Conservation (phyloP, 1,140 invertebrate species). For the Hyles euphorbiae region DNA sequence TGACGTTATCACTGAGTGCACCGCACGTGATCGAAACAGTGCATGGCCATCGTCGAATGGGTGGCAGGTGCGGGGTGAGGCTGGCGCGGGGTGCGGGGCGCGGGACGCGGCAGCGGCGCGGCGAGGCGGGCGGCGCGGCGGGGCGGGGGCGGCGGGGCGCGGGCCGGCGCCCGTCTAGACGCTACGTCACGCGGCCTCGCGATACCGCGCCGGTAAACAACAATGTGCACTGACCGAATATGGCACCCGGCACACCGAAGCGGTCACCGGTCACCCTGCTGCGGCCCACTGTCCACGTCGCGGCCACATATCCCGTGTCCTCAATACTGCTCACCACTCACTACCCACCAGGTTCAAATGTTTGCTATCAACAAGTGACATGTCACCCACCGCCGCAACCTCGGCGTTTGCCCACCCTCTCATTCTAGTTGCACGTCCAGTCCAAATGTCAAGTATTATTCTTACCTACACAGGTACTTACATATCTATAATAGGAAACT, state of each 20-base stretch:
- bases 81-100: conserved; percentile 9
- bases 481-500: too few species aligned
- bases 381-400: too few species aligned
- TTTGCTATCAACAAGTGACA: too few species aligned
- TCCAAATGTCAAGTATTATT: too few species aligned
- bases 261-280: conserved; percentile 42
- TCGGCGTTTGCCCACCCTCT: too few species aligned
- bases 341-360: too few species aligned
- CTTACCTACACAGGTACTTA: too few species aligned
- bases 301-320: conserved; percentile 17
- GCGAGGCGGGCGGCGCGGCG: conserved; percentile 12
- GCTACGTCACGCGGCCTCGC: conserved; percentile 73
- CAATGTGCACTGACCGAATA: conserved; percentile 73
- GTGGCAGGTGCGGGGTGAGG: conserved; percentile 23
- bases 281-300: conserved; percentile 32
- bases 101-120: conserved; percentile 24
- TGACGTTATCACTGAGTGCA: conserved; percentile 10
- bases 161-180: conserved; percentile 61
- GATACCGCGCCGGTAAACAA: conserved; percentile 71
- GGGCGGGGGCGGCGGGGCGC: conserved; percentile 17
- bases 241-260: conserved; percentile 52
- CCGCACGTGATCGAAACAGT: conserved; percentile 54
- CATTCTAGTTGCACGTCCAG: too few species aligned
- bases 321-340: conserved; percentile 8
- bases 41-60: conserved; percentile 31